Percentiles rank a stretch among this genome's conserved stretches.
Evolutionary conservation across 2,888 invertebrate species (phyloP).

Genomic region (Hydraecia micacea): DNA sequence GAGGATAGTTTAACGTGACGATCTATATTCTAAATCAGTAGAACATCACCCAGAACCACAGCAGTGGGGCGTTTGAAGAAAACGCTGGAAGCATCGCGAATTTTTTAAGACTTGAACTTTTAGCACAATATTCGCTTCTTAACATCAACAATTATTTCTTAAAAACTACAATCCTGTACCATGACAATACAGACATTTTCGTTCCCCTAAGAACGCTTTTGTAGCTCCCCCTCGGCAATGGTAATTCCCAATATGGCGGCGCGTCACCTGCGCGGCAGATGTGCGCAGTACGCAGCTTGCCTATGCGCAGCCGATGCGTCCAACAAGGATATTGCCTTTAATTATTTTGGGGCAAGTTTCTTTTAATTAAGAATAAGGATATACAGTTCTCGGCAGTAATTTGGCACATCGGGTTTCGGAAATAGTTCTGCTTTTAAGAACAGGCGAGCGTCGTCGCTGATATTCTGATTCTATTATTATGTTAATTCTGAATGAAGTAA

Average conservation of each 20-base stretch:
- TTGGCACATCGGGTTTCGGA: not conserved
- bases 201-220: slow-evolving; percentile 62
- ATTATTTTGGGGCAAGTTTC: slow-evolving; percentile 41
- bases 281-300: slow-evolving; percentile 79
- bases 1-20: not conserved
- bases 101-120: no score
- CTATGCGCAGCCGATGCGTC: slow-evolving; percentile 63
- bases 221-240: slow-evolving; percentile 64
- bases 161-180: not conserved
- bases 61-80: no score
- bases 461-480: not conserved
- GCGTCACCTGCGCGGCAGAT: slow-evolving; percentile 84
- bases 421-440: not conserved
- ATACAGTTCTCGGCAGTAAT: not conserved
- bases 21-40: not conserved
- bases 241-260: slow-evolving; percentile 71
- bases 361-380: slow-evolving; percentile 34
- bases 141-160: slow-evolving; percentile 17
- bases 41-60: no score
- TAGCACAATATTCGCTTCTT: not conserved
- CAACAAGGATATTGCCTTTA: slow-evolving; percentile 55
- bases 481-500: not conserved
- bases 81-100: not conserved
- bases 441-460: not conserved
- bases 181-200: slow-evolving; percentile 42